A percentile compares a stretch with the other conserved stretches of the same genome.
Evolutionary conservation across 2,113 vertebrate species (phyloP).

Genomic region (Ammodytes marinus): DNA sequence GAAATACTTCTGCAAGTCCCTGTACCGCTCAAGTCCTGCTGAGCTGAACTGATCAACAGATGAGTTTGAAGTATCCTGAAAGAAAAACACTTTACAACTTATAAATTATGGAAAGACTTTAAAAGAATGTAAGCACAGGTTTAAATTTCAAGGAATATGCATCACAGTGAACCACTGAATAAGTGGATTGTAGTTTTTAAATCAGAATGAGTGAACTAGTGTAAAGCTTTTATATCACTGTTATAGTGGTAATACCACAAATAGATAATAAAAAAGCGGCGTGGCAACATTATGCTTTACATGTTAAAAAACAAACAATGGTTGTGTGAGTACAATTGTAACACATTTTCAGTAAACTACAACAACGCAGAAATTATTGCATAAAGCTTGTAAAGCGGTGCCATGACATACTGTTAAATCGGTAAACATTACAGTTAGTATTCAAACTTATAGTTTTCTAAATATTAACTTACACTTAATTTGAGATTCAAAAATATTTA

Average conservation of each 20-base stretch:
- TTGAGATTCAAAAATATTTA: background rate
- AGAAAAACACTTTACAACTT: constrained; percentile 8
- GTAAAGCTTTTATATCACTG: background rate
- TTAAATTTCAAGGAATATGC: background rate
- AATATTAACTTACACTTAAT: background rate
- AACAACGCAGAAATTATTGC: too few relatives aligned
- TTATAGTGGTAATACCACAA: background rate
- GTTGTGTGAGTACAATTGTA: too few relatives aligned
- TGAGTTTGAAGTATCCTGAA: constrained; percentile 79
- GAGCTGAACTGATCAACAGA: constrained; percentile 76
- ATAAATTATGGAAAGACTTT: background rate
- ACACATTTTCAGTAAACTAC: too few relatives aligned
- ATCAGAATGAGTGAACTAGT: background rate
- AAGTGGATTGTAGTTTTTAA: background rate
- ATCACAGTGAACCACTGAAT: background rate
- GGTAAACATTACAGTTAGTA: too few relatives aligned
- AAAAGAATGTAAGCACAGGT: background rate
- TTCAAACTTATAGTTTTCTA: background rate
- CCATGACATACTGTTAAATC: background rate
- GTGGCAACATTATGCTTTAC: too few relatives aligned
- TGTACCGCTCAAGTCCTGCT: constrained; percentile 76
- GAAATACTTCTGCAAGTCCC: constrained; percentile 84
- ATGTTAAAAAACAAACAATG: too few relatives aligned
- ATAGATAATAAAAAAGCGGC: background rate
- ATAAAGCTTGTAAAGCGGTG: background rate